phyloP scores from a whole-genome alignment of 1,140 invertebrate genomes.

The Spodoptera litura region DNA sequence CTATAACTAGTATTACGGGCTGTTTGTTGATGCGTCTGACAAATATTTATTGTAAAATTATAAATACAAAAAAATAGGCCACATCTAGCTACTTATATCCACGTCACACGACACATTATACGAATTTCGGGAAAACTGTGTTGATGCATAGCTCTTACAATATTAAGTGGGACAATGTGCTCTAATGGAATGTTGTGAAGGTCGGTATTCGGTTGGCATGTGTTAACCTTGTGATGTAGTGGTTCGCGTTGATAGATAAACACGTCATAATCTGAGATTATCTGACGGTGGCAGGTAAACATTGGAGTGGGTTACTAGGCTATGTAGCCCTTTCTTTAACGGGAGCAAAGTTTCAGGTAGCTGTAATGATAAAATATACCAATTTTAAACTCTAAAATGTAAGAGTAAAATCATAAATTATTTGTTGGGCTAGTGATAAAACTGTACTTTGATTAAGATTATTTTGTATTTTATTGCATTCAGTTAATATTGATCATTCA shows the following conservation, averaged over 20 bases:
- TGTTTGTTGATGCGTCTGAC: too few species aligned
- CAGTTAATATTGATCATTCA: too few species aligned
- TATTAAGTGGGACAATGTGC: background rate
- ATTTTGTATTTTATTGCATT: too few species aligned
- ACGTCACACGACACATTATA: constrained; percentile 15
- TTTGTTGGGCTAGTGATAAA: too few species aligned
- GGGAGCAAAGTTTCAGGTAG: background rate
- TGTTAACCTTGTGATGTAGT: constrained; percentile 5
- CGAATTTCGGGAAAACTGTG: constrained; percentile 8
- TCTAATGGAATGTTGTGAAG: background rate
- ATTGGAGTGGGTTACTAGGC: constrained; percentile 13
- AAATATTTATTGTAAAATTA: too few species aligned
- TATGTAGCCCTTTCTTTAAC: constrained; percentile 12
- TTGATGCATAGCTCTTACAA: background rate
- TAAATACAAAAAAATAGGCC: background rate
- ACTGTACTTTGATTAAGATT: too few species aligned
- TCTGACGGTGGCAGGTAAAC: constrained; percentile 29
- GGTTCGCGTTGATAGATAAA: constrained; percentile 2
- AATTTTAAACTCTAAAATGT: too few species aligned
- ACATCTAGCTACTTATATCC: constrained; percentile 10
- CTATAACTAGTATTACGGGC: too few species aligned
- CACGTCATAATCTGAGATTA: constrained; percentile 38
- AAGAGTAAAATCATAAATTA: too few species aligned
- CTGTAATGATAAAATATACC: too few species aligned
- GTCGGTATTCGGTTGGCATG: background rate